Conservation (phyloP, 1,140 invertebrate species). For the Pectinophora gossypiella region DNA sequence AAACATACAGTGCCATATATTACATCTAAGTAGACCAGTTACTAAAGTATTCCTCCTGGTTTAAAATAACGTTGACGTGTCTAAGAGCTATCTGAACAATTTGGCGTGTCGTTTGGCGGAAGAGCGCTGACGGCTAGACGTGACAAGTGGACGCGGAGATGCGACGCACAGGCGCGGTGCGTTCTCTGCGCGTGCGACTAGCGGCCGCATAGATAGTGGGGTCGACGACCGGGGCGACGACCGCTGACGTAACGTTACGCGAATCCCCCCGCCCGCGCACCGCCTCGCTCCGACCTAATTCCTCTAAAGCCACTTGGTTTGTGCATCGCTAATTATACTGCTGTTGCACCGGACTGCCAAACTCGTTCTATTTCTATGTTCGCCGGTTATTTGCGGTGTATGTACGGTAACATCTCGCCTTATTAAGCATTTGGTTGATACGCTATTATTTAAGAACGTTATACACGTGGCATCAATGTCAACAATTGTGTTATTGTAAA, state of each 20-base stretch:
- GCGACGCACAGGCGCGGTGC: slow-evolving; percentile 8
- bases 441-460: no score
- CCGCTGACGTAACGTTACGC: slow-evolving; percentile 73
- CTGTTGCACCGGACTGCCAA: slow-evolving; percentile 41
- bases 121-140: no score
- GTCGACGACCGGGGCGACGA: slow-evolving; percentile 63
- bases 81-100: no score
- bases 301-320: slow-evolving; percentile 66
- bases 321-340: slow-evolving; percentile 70
- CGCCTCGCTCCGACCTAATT: slow-evolving; percentile 62
- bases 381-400: slow-evolving; percentile 21
- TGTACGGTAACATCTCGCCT: no score
- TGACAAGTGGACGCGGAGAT: background rate
- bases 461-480: no score
- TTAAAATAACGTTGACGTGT: no score
- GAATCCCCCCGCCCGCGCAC: slow-evolving; percentile 44
- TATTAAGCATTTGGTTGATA: no score
- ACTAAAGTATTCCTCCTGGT: no score
- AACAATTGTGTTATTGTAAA: no score
- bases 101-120: no score
- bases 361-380: slow-evolving; percentile 56
- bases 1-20: no score
- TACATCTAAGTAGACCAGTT: no score
- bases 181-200: slow-evolving; percentile 47
- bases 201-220: slow-evolving; percentile 58